phyloP scores from a whole-genome alignment of 2,113 vertebrate genomes.

The Plestiodon gilberti region DNA sequence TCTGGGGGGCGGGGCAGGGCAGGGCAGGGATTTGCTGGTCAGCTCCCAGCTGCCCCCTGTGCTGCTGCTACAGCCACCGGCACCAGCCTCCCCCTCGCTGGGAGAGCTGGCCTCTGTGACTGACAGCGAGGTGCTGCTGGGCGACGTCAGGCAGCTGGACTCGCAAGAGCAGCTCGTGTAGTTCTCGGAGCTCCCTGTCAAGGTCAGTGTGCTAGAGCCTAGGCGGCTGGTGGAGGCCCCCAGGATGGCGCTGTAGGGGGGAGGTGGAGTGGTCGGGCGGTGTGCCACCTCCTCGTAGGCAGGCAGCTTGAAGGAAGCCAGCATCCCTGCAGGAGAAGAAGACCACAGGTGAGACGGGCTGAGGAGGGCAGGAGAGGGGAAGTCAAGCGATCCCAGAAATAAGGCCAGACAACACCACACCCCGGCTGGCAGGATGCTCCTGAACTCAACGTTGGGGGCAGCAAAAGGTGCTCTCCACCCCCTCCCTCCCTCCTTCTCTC shows the following conservation, averaged over 20 bases:
- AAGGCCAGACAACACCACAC: too few relatives aligned
- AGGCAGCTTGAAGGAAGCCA: slow-evolving; percentile 92
- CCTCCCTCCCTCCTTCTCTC: too few relatives aligned
- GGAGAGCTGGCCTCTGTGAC: slow-evolving; percentile 81
- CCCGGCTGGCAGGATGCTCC: too few relatives aligned
- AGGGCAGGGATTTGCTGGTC: rapidly evolving
- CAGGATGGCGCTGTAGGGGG: slow-evolving; percentile 86
- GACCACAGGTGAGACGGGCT: rapidly evolving
- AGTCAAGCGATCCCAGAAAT: not conserved
- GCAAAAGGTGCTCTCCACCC: too few relatives aligned
- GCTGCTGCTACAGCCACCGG: slow-evolving; percentile 44
- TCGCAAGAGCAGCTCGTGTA: slow-evolving; percentile 88
- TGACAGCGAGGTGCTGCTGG: slow-evolving; percentile 86
- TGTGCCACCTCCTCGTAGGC: slow-evolving; percentile 94
- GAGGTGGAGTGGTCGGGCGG: slow-evolving; percentile 89
- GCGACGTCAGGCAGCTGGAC: slow-evolving; percentile 86
- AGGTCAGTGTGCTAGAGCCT: slow-evolving; percentile 73
- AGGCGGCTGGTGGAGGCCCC: slow-evolving; percentile 71
- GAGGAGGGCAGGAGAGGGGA: rapidly evolving
- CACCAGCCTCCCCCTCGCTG: slow-evolving; percentile 69
- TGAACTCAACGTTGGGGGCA: too few relatives aligned
- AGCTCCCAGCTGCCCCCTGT: slow-evolving; percentile 48
- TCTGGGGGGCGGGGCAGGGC: slow-evolving; percentile 23
- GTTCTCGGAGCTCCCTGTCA: slow-evolving; percentile 85
- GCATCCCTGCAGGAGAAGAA: slow-evolving; percentile 79